Evolutionary conservation across 1,140 invertebrate species (phyloP).

Genomic region (Meloidogyne hapla): DNA sequence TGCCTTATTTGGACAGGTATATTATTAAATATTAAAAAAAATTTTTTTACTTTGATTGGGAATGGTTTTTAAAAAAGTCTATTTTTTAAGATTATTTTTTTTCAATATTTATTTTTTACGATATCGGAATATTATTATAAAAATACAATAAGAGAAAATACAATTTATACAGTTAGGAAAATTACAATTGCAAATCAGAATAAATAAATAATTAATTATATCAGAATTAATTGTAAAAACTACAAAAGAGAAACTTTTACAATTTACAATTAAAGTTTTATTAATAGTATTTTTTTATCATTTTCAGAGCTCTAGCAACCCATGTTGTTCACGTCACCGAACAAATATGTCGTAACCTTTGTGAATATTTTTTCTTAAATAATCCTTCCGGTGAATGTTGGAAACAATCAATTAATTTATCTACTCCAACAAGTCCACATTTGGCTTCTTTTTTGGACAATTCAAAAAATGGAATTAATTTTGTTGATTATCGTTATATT

Average conservation of each 20-base stretch:
- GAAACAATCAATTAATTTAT: neutral
- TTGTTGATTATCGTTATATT: conserved; percentile 49
- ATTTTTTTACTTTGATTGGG: too few species aligned
- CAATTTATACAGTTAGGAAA: too few species aligned
- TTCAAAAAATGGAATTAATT: conserved; percentile 21
- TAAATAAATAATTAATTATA: too few species aligned
- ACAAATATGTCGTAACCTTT: conserved; percentile 81
- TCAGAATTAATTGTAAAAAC: too few species aligned
- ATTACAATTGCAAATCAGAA: conserved; percentile 68
- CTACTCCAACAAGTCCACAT: neutral
- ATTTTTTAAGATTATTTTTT: too few species aligned
- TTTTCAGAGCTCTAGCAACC: conserved; percentile 73
- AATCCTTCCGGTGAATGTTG: neutral
- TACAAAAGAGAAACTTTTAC: too few species aligned
- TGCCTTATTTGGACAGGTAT: conserved; percentile 60
- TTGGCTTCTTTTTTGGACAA: neutral
- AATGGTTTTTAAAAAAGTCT: too few species aligned
- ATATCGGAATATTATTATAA: too few species aligned
- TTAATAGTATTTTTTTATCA: neutral
- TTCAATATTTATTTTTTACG: too few species aligned
- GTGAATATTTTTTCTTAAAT: conserved; percentile 67
- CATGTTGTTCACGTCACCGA: conserved; percentile 77
- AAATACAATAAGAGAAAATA: too few species aligned
- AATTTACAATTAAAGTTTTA: too few species aligned
- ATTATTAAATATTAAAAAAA: too few species aligned